A percentile compares a stretch with the other conserved stretches of the same genome.
These are phyloP conservation scores for Tinea semifulvella DNA, from an alignment of 2,888 invertebrate genomes.

Conservation along the genomic window DNA sequence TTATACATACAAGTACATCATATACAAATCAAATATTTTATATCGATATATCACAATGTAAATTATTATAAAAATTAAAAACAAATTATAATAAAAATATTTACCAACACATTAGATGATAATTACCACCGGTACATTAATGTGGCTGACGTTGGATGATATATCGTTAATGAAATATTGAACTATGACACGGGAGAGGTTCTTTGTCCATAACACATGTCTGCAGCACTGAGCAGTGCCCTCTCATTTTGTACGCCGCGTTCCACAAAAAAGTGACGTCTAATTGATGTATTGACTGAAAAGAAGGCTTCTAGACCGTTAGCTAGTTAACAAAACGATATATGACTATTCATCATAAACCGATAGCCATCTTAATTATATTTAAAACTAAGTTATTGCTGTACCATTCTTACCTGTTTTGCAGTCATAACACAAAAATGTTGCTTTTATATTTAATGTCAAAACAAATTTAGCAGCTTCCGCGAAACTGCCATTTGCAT, in stretches of 20 bases:
- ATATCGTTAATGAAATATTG: slow-evolving; percentile 47
- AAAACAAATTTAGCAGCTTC: not conserved
- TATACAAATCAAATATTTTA: not conserved
- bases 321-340: slow-evolving; percentile 50
- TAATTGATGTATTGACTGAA: slow-evolving; percentile 54
- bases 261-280: slow-evolving; percentile 47
- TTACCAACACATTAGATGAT: not conserved
- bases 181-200: slow-evolving; percentile 44
- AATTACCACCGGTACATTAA: slow-evolving; percentile 24
- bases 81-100: not conserved
- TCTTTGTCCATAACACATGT: slow-evolving; percentile 21
- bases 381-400: slow-evolving; percentile 1
- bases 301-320: slow-evolving; percentile 43
- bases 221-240: slow-evolving; percentile 33
- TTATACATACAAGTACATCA: too few relatives aligned
- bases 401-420: slow-evolving; percentile 1
- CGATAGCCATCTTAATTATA: slow-evolving; percentile 36
- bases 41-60: too few relatives aligned
- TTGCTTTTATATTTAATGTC: not conserved
- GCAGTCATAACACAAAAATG: slow-evolving; percentile 7
- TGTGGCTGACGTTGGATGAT: slow-evolving; percentile 27
- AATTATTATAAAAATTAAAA: not conserved
- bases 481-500: not conserved
- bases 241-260: slow-evolving; percentile 22
- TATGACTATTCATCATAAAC: slow-evolving; percentile 41